phyloP scores from a whole-genome alignment of 2,113 vertebrate species.

The Ibidorhyncha struthersii region DNA sequence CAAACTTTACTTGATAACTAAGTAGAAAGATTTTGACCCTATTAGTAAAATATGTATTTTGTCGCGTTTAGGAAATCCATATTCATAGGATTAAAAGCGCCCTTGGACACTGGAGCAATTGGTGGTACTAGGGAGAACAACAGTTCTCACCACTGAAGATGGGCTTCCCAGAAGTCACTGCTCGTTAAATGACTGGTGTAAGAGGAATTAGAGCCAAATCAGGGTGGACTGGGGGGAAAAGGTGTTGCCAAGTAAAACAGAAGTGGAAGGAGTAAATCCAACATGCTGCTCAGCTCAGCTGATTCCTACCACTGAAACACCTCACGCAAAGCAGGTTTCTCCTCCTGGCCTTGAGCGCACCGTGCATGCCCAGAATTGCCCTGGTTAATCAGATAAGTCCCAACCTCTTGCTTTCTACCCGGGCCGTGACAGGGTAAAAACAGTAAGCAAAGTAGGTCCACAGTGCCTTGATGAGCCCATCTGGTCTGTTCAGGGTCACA shows the following conservation, averaged over 20 bases:
- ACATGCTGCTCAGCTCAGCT: neutral
- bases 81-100: neutral
- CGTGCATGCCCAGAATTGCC: neutral
- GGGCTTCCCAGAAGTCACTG: neutral
- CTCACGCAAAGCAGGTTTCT: neutral
- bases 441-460: neutral
- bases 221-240: accelerated
- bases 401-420: neutral
- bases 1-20: neutral
- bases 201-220: neutral
- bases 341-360: neutral
- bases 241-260: neutral
- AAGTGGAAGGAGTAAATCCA: neutral
- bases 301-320: neutral
- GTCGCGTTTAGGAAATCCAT: neutral
- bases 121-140: neutral
- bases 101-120: neutral
- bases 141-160: neutral
- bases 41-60: neutral
- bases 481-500: neutral
- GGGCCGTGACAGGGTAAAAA: neutral
- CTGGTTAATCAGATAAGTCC: neutral
- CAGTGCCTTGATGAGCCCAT: neutral
- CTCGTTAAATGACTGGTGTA: neutral
- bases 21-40: neutral